Conservation (phyloP, 2,113 vertebrate species). For the Pluvianellus socialis region DNA sequence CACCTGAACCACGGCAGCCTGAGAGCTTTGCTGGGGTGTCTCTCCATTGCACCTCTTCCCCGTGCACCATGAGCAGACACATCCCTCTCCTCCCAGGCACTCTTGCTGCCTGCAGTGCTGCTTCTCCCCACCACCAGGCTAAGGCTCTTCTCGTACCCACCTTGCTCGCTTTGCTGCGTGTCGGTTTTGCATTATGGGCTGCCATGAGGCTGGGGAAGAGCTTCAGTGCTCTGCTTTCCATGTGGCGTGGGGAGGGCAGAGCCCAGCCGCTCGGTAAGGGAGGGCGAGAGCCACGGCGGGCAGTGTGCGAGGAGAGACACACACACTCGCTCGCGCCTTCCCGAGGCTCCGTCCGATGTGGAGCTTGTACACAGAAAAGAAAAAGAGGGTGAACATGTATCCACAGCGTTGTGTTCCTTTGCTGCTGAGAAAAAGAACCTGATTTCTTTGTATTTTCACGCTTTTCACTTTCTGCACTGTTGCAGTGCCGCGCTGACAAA, state of each 20-base stretch:
- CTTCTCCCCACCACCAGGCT: background rate
- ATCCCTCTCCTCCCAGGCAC: background rate
- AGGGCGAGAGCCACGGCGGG: background rate
- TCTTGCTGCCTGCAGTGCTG: background rate
- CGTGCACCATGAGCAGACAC: background rate
- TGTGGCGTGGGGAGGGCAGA: accelerated
- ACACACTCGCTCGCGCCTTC: accelerated
- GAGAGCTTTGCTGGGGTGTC: background rate
- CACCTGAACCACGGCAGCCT: background rate
- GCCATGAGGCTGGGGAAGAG: background rate
- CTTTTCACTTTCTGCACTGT: background rate
- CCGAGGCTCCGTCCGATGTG: background rate
- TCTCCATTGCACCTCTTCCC: background rate
- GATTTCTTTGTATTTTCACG: background rate
- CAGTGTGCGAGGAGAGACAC: background rate
- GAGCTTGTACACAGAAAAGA: background rate
- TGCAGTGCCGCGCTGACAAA: background rate
- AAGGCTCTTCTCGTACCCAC: accelerated
- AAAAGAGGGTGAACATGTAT: background rate
- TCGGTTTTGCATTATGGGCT: background rate
- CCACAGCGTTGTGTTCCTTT: background rate
- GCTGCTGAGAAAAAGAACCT: background rate
- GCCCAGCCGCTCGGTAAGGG: background rate
- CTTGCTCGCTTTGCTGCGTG: background rate
- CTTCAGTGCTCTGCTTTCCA: background rate